phyloP scores from a whole-genome alignment of 2,113 vertebrate genomes.

The Leuciscus idus region DNA sequence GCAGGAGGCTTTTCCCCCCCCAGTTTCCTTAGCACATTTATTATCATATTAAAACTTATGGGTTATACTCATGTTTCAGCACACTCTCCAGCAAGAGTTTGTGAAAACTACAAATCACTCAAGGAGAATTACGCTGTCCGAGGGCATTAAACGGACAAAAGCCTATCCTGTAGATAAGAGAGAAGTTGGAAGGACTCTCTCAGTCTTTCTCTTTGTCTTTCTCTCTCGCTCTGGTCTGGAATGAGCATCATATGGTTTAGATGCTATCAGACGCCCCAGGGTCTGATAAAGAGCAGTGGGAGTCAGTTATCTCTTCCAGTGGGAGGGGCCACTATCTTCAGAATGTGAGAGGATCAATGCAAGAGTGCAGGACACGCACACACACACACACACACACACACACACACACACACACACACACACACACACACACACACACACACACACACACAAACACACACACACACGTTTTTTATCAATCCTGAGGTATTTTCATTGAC shows the following conservation, averaged over 20 bases:
- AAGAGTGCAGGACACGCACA: neutral
- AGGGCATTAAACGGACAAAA: slow-evolving; percentile 64
- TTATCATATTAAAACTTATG: slow-evolving; percentile 61
- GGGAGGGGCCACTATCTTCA: slow-evolving; percentile 31
- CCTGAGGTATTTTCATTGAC: neutral
- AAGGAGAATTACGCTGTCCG: slow-evolving; percentile 65
- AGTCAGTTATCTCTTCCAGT: slow-evolving; percentile 57
- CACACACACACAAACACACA: neutral
- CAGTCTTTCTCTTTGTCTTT: slow-evolving; percentile 11
- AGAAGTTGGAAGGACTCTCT: slow-evolving; percentile 51
- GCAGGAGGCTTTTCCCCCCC: neutral
- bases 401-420: neutral
- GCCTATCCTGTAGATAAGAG: slow-evolving; percentile 65
- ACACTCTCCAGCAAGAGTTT: slow-evolving; percentile 58
- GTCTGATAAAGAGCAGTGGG: slow-evolving; percentile 61
- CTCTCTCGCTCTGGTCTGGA: slow-evolving; percentile 49
- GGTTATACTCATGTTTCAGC: slow-evolving; percentile 64
- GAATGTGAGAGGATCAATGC: slow-evolving; percentile 65
- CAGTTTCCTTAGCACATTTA: slow-evolving; percentile 54
- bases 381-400: neutral
- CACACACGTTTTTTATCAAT: neutral
- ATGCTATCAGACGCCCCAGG: slow-evolving; percentile 72
- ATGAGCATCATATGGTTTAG: slow-evolving; percentile 72
- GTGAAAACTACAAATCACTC: slow-evolving; percentile 66
- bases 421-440: neutral